Base-by-base conservation (phyloP, 2,888 invertebrate genomes). In the Onchidella celtica region DNA sequence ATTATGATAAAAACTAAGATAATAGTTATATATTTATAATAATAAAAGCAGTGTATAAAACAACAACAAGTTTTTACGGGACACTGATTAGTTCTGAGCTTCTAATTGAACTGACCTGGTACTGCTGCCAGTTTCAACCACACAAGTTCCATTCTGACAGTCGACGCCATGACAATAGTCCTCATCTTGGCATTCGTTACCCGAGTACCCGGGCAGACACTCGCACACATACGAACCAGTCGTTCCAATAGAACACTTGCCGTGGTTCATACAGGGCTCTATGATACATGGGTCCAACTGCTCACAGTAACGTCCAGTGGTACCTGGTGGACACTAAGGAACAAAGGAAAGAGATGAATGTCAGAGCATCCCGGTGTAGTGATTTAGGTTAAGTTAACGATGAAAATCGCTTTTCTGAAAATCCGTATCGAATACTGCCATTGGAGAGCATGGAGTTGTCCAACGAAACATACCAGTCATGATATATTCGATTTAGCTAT, bases 171-270 rank as follows among this genome's bases (percentile, higher is more conserved):
- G 34, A 59, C 91, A 91, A 2, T 76, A 76, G 68, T 91, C 85
- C 68, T 81, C 83, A 55, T 86, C 59, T 59, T 90, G 89, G 77
- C 91, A 91, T 38, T 89, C 86, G 9, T 85, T 82, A 1, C 90
- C 91, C 78, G 87, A 86, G 78, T 78, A 89, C 78, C 90, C 91
- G 29, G 85, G 83, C 32, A 75, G 38, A 79, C 92, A 92, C n/a
- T 80, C 32, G 79, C 92, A 92, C 29, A 82, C 76, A 79, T 89
- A 90, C 1, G 70, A 81, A 1, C 87, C 82, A 70, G 84, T 73
- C 6, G 75, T 82, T 3, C 59, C 27, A 59, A 86, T 80, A 4
- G 73, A 21, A 76, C 92, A 92, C 0, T 88, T 88, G 6, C 85
- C 88, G 75, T 88, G 85, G 79, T 91, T 90, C 74, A 83, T 78